Conservation (phyloP, 2,113 vertebrate genomes). For the Dasyurus viverrinus region DNA sequence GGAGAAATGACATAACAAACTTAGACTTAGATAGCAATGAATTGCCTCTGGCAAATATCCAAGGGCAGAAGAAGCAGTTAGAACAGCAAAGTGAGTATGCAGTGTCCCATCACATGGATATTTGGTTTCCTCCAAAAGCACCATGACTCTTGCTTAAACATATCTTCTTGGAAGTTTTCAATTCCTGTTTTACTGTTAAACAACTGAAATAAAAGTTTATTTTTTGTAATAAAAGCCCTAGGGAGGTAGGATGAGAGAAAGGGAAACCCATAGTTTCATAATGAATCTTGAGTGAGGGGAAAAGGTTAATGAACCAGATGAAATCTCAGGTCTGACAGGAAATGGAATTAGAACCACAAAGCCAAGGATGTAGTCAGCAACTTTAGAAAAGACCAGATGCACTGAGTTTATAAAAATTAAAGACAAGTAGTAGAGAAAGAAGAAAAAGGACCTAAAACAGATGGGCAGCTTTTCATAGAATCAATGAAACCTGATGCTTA, state of each 20-base stretch:
- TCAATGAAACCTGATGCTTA: slow-evolving; percentile 43
- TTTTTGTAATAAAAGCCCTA: slow-evolving; percentile 68
- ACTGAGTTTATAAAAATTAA: slow-evolving; percentile 62
- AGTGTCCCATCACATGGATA: slow-evolving; percentile 29
- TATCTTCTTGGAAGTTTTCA: slow-evolving; percentile 82
- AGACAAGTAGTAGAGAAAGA: slow-evolving; percentile 49
- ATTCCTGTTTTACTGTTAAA: slow-evolving; percentile 83
- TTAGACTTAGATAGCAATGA: neutral
- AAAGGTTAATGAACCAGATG: slow-evolving; percentile 54
- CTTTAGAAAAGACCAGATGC: slow-evolving; percentile 78
- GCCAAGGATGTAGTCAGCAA: slow-evolving; percentile 79
- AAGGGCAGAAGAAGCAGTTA: neutral
- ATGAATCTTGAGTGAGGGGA: slow-evolving; percentile 44
- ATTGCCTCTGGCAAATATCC: slow-evolving; percentile 2
- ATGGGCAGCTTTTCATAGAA: slow-evolving; percentile 22
- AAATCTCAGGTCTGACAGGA: slow-evolving; percentile 78
- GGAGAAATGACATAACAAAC: neutral
- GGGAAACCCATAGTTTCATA: slow-evolving; percentile 67
- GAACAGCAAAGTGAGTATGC: neutral
- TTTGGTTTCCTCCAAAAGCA: slow-evolving; percentile 75
- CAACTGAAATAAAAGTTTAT: slow-evolving; percentile 79
- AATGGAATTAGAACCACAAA: slow-evolving; percentile 83
- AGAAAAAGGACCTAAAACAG: slow-evolving; percentile 22
- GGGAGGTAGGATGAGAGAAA: slow-evolving; percentile 70
- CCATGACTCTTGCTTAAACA: slow-evolving; percentile 73